Base-by-base conservation (phyloP, 1,140 invertebrate genomes). In the Caerostris extrusa region DNA sequence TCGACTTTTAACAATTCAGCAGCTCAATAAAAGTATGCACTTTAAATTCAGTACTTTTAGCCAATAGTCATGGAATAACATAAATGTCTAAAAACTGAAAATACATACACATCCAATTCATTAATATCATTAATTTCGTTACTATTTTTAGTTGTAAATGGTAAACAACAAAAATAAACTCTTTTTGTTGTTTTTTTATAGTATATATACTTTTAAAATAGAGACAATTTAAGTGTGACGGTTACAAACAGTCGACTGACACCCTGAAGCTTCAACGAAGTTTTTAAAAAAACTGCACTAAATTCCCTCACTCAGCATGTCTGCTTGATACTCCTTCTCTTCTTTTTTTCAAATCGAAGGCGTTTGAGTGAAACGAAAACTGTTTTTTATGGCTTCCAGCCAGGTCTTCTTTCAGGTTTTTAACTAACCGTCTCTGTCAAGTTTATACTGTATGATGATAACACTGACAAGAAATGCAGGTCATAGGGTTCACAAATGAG, bases 391-490 rank as follows among this genome's bases (percentile, higher is more conserved):
- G 82, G 82, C 55, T 58, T 19, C 7, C 7, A 85, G 82, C 82
- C 82, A 85, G 56, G 55, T 85, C 82, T 56, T 85, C 82, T 85
- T 85, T 85, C 82, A 85, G 55, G 55, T n/a, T 85, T 85, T 85
- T 34, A 85, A 85, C 82, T 85, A 85, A 85, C 82, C 82, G 57
- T 85, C n/a, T 85, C 82, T 85, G 55, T 56, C 82, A 85, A 85
- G 55, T 85, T 56, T 56, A 17, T 17, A 57, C 82, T 10, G 82
- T 58, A n/a, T 57, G 82, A 58, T 85, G 55, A 7, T 53, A 19
- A n/a, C 53, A 85, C 55, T 85, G 82, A 85, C 82, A 85, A 57
- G 82, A 85, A 85, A 85, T 85, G n/a, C 82, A 17, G 56, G 71
- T 77, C 71, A 77, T 12, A n/a, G 82, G 56, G 55, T 85, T 57